Base-by-base conservation (phyloP, 2,888 invertebrate genomes). In the Lepeophtheirus nordmannii region DNA sequence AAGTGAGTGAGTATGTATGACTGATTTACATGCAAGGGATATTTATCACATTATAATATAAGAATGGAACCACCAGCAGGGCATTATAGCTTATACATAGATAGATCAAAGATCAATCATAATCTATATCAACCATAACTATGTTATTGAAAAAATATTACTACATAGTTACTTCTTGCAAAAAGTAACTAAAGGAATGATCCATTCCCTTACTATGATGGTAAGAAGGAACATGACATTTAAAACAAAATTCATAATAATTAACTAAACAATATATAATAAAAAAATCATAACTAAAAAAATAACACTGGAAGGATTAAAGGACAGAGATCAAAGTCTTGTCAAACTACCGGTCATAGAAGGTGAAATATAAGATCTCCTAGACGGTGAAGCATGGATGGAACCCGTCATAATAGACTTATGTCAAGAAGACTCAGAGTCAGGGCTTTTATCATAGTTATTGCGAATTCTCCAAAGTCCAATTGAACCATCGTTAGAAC, bases 401-500 rank as follows among this genome's bases (percentile, higher is more conserved):
- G 61, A n/a, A 22, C 61, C 39, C 37, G 23, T 17, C 11, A 37
- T 3, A 5, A n/a, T 12, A n/a, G 37, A 37, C 40, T 12, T 41
- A n/a, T 17, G 58, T 65, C 58, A 65, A 39, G 65, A 65, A 10
- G 58, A 38, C 17, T 65, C 65, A 14, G 65, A 65, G 58, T 65
- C 65, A 9, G 65, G 65, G 39, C 58, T 58, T 38, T 65, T 65
- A 58, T 65, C 65, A 39, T 56, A 65, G 58, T 57, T 30, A 14
- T 65, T 57, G 17, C 65, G 65, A 20, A 58, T 17, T 37, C 65
- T 46, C 65, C 65, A 65, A n/a, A 65, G 20, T 11, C 66, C 66
- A 22, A 66, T 61, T 22, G 20, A 22, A 10, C 66, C 66, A 38
- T 66, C 66, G 22, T 70, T 87, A 74, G 87, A 86, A 41, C 88